phyloP scores from a whole-genome alignment of 2,113 vertebrate genomes.

The Lates calcarifer region DNA sequence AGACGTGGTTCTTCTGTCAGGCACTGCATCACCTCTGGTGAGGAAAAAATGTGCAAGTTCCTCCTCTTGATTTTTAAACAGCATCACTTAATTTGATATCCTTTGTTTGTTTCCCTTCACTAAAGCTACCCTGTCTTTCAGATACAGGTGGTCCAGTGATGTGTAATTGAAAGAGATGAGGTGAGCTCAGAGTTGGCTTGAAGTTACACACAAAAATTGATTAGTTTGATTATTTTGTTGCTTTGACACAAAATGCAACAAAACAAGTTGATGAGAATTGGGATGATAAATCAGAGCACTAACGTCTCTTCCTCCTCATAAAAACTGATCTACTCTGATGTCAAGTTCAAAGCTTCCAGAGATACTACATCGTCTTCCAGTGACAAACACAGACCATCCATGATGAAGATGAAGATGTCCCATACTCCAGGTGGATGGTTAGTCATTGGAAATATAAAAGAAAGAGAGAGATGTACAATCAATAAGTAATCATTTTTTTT shows the following conservation, averaged over 20 bases:
- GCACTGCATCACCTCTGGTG: neutral
- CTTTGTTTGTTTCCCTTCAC: conserved; percentile 7
- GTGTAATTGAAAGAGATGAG: conserved; percentile 20
- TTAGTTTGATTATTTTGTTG: neutral
- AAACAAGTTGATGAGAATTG: too few relatives aligned
- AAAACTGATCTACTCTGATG: conserved; percentile 61
- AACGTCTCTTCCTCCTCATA: conserved; percentile 2
- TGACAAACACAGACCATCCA: neutral
- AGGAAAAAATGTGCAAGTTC: neutral
- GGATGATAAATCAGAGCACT: too few relatives aligned
- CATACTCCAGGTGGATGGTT: neutral
- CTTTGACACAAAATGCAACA: neutral
- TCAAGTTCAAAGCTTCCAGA: conserved; percentile 20
- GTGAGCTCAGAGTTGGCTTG: conserved; percentile 25
- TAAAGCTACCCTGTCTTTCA: conserved; percentile 31
- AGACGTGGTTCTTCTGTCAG: neutral
- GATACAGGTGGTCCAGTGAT: conserved; percentile 10
- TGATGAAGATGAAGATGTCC: conserved; percentile 42
- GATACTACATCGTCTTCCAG: neutral
- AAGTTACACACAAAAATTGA: neutral
- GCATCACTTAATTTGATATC: neutral
- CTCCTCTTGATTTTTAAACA: neutral
- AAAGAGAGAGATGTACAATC: neutral
- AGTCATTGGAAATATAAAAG: neutral
- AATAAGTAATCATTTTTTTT: neutral